These are phyloP conservation scores for Podarcis siculus DNA, from an alignment of 2,797 vertebrate genomes.

Conservation along the genomic window DNA sequence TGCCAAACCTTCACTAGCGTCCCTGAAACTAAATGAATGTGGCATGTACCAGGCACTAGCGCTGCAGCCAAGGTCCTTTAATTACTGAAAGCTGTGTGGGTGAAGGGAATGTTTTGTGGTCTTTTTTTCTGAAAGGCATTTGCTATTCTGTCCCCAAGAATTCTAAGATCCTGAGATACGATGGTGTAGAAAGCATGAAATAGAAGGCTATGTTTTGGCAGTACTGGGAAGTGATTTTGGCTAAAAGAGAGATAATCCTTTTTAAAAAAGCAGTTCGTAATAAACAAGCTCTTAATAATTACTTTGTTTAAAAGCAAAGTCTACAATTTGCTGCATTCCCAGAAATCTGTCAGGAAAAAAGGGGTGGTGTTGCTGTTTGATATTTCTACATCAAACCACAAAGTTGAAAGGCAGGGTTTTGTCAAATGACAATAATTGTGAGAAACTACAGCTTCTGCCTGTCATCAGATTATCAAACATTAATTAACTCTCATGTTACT, in stretches of 20 bases:
- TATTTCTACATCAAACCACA: background rate
- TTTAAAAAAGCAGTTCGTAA: background rate
- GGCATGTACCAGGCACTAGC: background rate
- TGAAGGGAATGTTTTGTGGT: background rate
- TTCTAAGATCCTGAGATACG: background rate
- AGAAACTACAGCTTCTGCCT: background rate
- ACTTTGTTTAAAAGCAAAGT: background rate
- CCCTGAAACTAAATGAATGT: conserved; percentile 7
- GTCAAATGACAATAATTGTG: background rate
- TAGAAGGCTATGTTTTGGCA: background rate
- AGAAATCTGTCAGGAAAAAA: background rate
- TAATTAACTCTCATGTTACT: conserved; percentile 5
- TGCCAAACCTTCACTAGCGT: background rate
- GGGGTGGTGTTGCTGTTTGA: background rate
- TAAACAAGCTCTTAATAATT: background rate
- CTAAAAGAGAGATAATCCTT: too few relatives aligned
- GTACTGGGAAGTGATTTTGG: background rate
- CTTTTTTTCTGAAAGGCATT: background rate
- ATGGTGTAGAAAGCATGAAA: background rate
- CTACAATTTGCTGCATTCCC: background rate
- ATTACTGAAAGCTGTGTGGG: background rate
- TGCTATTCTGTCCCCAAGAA: background rate
- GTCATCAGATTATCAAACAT: conserved; percentile 11
- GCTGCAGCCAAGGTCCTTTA: background rate
- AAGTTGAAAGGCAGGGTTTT: conserved; percentile 1